Evolutionary conservation across 2,888 invertebrate genomes (phyloP), one percentile per base, ranked within the genome.

Genomic region (Campoletis raptor): DNA sequence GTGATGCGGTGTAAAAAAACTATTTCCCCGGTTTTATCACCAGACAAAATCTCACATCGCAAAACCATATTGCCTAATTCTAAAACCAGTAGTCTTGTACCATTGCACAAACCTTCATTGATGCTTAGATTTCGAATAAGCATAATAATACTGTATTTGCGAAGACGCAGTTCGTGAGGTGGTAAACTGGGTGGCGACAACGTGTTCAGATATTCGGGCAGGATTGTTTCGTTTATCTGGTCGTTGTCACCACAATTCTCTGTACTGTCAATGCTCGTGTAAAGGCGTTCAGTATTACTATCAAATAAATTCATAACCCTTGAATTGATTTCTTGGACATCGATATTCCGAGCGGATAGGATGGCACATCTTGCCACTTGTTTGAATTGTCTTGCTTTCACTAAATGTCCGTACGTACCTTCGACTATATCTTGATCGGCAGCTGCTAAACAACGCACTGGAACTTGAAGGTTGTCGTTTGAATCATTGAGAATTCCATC

Each of bases 311-410:
- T 12, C 18, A 87, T 83, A 48, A 88, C 85, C 77, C 76, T 66
- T 73, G 77, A 40, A 76, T 90, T 90, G 2, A 90, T 87, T 85
- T 90, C 67, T n/a, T 67, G 9, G 15, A 67, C 67, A 40, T 67
- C 89, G 9, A 79, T 48, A 83, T 89, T 88, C 84, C 86, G 77
- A 40, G 88, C 86, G 37, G 88, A 83, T 80, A 89, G 83, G 52
- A 90, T 54, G 61, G 69, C 48, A 83, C 74, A 79, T 69, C 81
- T 85, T 30, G 85, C 66, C 42, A 81, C 45, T 66, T 86, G 24
- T 77, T 67, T 61, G 64, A 79, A 89, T 40, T 61, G 42, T 67
- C 81, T 85, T 15, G 81, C 24, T 72, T 54, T 78, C 24, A 89
- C 78, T 24, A 87, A 48, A n/a, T 45, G 36, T 54, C 85, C 85